phyloP scores from a whole-genome alignment of 2,888 invertebrate species.

The Marronus borbonicus region DNA sequence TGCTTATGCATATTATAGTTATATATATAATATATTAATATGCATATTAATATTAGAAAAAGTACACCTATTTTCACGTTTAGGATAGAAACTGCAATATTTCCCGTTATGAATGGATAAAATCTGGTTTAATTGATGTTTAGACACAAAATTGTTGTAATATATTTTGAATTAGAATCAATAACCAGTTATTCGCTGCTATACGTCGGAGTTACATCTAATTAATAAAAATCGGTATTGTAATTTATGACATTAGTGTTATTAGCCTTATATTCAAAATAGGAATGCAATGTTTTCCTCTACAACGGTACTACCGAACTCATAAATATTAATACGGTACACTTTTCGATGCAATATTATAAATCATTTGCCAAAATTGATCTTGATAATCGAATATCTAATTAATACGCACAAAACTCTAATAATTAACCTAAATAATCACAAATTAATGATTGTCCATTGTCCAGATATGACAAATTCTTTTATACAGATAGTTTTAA shows the following conservation, averaged over 20 bases:
- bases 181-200: neutral
- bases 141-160: neutral
- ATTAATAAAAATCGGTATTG: conserved; percentile 5
- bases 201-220: neutral
- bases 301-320: conserved; percentile 9
- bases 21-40: too few species aligned
- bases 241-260: conserved; percentile 3
- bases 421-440: conserved; percentile 37
- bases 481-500: neutral
- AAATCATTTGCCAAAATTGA: conserved; percentile 40
- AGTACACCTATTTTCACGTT: too few species aligned
- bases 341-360: conserved; percentile 18
- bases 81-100: too few species aligned
- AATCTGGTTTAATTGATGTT: neutral
- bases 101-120: neutral
- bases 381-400: conserved; percentile 39
- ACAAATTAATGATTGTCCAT: neutral
- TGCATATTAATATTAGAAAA: too few species aligned
- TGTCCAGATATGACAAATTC: neutral
- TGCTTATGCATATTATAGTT: too few species aligned
- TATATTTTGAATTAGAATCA: neutral
- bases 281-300: conserved; percentile 22
- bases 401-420: conserved; percentile 5
- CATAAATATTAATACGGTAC: conserved; percentile 30
- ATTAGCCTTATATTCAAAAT: conserved; percentile 13